These are phyloP conservation scores for Drosophila putrida DNA, from an alignment of 2,888 invertebrate genomes.

Conservation along the genomic window DNA sequence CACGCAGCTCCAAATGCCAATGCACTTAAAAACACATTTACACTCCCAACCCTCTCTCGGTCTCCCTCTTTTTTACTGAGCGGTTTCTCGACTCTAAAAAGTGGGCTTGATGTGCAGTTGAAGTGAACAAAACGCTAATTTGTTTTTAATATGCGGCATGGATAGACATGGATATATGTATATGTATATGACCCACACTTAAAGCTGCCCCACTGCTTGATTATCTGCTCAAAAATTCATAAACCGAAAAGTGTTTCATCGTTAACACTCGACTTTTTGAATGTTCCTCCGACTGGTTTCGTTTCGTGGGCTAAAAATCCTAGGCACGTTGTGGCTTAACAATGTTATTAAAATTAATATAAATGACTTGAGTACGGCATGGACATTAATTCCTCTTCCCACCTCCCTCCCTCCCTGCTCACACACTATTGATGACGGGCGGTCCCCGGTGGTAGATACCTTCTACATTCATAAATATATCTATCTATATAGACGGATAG, in stretches of 20 bases:
- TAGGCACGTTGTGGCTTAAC: constrained; percentile 64
- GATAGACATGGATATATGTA: constrained; percentile 15
- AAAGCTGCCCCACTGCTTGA: constrained; percentile 45
- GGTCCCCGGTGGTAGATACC: constrained; percentile 16
- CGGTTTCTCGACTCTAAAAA: background rate
- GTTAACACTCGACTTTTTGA: constrained; percentile 65
- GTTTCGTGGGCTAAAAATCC: constrained; percentile 30
- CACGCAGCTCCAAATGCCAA: constrained; percentile 49
- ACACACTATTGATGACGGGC: constrained; percentile 34
- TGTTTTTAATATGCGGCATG: constrained; percentile 73
- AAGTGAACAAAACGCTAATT: constrained; percentile 67
- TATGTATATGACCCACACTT: background rate
- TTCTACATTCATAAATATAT: background rate
- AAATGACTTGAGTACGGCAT: constrained; percentile 66
- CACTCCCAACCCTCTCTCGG: background rate
- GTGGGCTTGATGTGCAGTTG: constrained; percentile 3
- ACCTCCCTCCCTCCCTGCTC: constrained; percentile 1
- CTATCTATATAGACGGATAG: background rate
- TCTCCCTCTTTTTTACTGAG: too few relatives aligned
- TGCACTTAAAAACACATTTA: constrained; percentile 69
- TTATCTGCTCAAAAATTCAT: constrained; percentile 73
- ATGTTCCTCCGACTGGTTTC: constrained; percentile 1
- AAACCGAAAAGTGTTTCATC: constrained; percentile 74
- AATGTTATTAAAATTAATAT: constrained; percentile 83
- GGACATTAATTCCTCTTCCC: constrained; percentile 37